These are phyloP conservation scores for Equus quagga DNA, from an alignment of 2,113 vertebrate species.

Conservation along the genomic window DNA sequence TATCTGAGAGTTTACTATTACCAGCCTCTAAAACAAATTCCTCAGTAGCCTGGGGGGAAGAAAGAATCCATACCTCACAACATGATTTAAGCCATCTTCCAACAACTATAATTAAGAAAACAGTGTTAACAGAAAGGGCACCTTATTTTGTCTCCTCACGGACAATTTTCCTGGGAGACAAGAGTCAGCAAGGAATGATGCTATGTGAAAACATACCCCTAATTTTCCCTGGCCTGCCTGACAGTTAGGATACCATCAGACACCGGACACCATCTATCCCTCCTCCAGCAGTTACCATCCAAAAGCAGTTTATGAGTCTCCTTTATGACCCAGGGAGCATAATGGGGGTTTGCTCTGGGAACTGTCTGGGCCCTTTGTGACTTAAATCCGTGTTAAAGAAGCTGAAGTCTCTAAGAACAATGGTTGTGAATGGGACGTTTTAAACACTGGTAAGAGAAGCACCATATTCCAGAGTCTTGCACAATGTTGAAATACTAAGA, in stretches of 20 bases:
- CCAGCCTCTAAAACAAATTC: slow-evolving; percentile 1
- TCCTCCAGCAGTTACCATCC: background rate
- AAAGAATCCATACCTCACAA: slow-evolving; percentile 59
- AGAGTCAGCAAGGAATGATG: slow-evolving; percentile 65
- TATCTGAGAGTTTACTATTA: background rate
- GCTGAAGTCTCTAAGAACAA: background rate
- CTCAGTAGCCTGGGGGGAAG: slow-evolving; percentile 7
- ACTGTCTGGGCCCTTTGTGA: background rate
- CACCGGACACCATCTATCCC: rapidly evolving
- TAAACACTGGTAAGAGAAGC: background rate
- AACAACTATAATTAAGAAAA: slow-evolving; percentile 77
- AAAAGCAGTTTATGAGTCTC: slow-evolving; percentile 21
- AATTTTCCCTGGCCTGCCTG: background rate
- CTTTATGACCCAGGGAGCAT: background rate
- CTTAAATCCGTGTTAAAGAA: background rate
- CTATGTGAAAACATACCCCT: slow-evolving; percentile 44
- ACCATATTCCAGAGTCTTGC: background rate
- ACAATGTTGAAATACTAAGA: background rate
- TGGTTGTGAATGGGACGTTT: background rate
- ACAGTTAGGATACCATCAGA: background rate
- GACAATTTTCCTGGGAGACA: slow-evolving; percentile 64
- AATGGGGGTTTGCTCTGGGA: background rate
- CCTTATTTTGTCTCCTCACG: slow-evolving; percentile 29
- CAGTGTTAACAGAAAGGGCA: slow-evolving; percentile 42
- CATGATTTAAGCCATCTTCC: slow-evolving; percentile 54